Conservation (phyloP, 2,888 invertebrate genomes). For the Choristoneura rosaceana region DNA sequence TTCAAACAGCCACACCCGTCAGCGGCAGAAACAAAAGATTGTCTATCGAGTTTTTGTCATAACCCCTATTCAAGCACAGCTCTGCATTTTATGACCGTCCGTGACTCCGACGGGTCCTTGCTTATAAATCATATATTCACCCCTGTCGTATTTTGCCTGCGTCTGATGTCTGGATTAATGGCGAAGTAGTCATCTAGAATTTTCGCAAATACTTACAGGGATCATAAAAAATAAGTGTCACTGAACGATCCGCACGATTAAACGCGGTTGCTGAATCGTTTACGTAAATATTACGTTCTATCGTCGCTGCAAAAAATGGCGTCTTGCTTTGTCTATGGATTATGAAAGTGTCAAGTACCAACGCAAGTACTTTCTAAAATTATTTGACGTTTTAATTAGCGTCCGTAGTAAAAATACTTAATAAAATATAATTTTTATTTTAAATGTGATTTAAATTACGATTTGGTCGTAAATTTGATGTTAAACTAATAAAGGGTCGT, state of each 20-base stretch:
- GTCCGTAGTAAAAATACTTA: background rate
- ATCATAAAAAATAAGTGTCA: slow-evolving; percentile 38
- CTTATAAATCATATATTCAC: slow-evolving; percentile 55
- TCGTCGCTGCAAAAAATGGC: slow-evolving; percentile 25
- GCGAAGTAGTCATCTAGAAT: slow-evolving; percentile 52
- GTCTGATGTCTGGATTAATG: slow-evolving; percentile 63
- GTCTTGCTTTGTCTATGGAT: slow-evolving; percentile 32
- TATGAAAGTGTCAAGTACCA: slow-evolving; percentile 23
- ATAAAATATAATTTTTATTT: slow-evolving; percentile 14
- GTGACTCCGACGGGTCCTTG: slow-evolving; percentile 54
- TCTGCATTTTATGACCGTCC: slow-evolving; percentile 60
- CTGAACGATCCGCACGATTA: slow-evolving; percentile 38
- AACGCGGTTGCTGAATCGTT: slow-evolving; percentile 31
- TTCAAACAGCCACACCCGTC: slow-evolving; percentile 53
- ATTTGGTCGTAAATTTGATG: slow-evolving; percentile 35
- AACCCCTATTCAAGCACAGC: slow-evolving; percentile 50
- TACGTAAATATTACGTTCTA: slow-evolving; percentile 41
- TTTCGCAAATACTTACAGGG: slow-evolving; percentile 30
- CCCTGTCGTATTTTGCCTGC: slow-evolving; percentile 54
- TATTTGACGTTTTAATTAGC: background rate
- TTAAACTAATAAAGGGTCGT: slow-evolving; percentile 36
- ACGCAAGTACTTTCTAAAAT: slow-evolving; percentile 32
- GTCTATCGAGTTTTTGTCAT: slow-evolving; percentile 57
- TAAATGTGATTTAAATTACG: slow-evolving; percentile 17
- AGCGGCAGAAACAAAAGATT: slow-evolving; percentile 57